phyloP scores from a whole-genome alignment of 1,140 invertebrate species.

The Caenorhabditis latens region DNA sequence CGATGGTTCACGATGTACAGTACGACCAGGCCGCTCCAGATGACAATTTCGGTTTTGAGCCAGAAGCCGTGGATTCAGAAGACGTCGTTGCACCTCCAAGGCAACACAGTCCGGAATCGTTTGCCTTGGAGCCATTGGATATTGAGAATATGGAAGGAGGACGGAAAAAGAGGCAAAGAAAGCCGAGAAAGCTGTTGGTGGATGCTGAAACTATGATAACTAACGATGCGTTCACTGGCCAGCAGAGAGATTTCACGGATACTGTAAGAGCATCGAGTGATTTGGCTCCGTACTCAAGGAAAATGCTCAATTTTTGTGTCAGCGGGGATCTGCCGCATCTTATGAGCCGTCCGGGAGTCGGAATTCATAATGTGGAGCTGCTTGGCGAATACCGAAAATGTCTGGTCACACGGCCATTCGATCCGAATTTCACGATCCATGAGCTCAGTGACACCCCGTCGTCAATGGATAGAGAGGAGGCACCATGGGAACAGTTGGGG shows the following conservation, averaged over 20 bases:
- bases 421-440: not conserved
- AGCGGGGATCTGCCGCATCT: conserved; percentile 82
- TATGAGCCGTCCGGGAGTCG: not conserved
- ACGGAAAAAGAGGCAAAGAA: conserved; percentile 14
- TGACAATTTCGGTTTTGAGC: conserved; percentile 2
- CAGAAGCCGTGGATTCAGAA: not conserved
- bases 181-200: conserved; percentile 93
- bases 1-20: not conserved
- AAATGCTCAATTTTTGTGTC: conserved; percentile 98
- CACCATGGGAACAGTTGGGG: conserved; percentile 4
- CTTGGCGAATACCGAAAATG: not conserved
- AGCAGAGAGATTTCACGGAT: conserved; percentile 89
- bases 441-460: not conserved
- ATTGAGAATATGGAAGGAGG: conserved; percentile 9
- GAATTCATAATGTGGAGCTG: not conserved
- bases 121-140: conserved; percentile 52
- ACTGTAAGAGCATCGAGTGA: conserved; percentile 91
- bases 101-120: conserved; percentile 3
- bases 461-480: not conserved
- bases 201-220: conserved; percentile 99
- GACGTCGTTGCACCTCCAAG: not conserved
- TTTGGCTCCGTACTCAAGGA: conserved; percentile 93
- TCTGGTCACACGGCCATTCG: not conserved
- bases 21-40: not conserved
- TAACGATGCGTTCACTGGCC: conserved; percentile 98